Evolutionary conservation across 2,888 invertebrate genomes (phyloP).

Genomic region (Polyploca ridens): DNA sequence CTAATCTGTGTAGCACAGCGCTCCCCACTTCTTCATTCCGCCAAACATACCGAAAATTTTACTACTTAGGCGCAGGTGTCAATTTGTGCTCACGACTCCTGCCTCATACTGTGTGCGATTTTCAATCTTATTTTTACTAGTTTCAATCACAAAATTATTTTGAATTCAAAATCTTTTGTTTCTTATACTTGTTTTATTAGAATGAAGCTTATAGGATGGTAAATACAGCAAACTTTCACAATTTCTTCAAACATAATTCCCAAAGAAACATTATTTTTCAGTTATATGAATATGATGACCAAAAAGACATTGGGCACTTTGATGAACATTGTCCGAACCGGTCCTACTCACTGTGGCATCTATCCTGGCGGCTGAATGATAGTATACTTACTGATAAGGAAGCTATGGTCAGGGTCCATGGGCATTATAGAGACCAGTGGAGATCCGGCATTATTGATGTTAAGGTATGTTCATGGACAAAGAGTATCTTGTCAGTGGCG

Average conservation of each 20-base stretch:
- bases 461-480: too few species aligned
- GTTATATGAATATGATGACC: slow-evolving; percentile 86
- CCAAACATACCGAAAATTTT: too few species aligned
- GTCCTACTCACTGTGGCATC: slow-evolving; percentile 41
- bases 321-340: slow-evolving; percentile 55
- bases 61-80: too few species aligned
- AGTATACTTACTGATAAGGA: slow-evolving; percentile 59
- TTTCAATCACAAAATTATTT: too few species aligned
- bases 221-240: too few species aligned
- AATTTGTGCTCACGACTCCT: too few species aligned
- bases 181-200: not conserved
- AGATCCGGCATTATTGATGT: slow-evolving; percentile 47
- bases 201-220: not conserved
- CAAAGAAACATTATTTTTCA: slow-evolving; percentile 44
- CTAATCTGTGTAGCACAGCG: too few species aligned
- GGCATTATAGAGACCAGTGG: slow-evolving; percentile 30
- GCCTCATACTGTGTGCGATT: not conserved
- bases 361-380: slow-evolving; percentile 55
- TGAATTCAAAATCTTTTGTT: too few species aligned
- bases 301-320: slow-evolving; percentile 75
- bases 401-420: slow-evolving; percentile 57
- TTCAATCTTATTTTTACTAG: not conserved
- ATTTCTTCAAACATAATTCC: not conserved
- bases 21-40: too few species aligned
- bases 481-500: too few species aligned